These are phyloP conservation scores for Caenorhabditis drosophilae DNA, from an alignment of 2,888 invertebrate species.

Conservation along the genomic window DNA sequence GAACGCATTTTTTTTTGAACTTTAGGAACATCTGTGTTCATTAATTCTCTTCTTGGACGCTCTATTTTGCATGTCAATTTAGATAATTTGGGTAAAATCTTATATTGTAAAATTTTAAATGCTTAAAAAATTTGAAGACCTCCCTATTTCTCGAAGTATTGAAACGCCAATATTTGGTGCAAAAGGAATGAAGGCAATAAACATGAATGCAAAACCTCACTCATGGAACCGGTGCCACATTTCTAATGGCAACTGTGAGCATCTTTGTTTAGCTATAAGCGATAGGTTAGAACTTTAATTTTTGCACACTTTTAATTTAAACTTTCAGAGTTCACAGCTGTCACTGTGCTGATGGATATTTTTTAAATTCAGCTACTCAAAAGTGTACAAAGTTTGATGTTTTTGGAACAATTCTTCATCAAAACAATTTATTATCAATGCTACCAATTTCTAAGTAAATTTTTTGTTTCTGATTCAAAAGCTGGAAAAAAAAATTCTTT, in stretches of 20 bases:
- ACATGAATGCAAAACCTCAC: not conserved
- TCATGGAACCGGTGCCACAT: not conserved
- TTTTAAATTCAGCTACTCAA: not conserved
- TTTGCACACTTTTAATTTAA: too few species aligned
- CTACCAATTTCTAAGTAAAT: too few species aligned
- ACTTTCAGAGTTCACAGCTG: not conserved
- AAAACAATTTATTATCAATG: not conserved
- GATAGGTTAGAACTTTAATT: too few species aligned
- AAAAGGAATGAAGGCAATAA: constrained; percentile 3
- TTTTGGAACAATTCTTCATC: not conserved
- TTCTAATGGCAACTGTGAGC: constrained; percentile 1
- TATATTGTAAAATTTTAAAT: too few species aligned
- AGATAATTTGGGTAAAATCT: not conserved
- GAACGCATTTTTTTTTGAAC: not conserved
- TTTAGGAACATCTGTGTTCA: not conserved
- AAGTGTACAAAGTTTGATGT: not conserved
- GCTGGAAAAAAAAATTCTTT: too few species aligned
- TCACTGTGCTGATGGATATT: constrained; percentile 7
- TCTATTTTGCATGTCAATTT: not conserved
- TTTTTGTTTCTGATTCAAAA: too few species aligned
- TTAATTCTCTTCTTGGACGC: not conserved
- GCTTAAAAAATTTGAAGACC: too few species aligned
- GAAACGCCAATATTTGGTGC: constrained; percentile 4
- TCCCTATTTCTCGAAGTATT: not conserved
- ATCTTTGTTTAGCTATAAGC: not conserved